Conservation (phyloP, 2,797 vertebrate species). For the Hoplostethus mediterraneus region DNA sequence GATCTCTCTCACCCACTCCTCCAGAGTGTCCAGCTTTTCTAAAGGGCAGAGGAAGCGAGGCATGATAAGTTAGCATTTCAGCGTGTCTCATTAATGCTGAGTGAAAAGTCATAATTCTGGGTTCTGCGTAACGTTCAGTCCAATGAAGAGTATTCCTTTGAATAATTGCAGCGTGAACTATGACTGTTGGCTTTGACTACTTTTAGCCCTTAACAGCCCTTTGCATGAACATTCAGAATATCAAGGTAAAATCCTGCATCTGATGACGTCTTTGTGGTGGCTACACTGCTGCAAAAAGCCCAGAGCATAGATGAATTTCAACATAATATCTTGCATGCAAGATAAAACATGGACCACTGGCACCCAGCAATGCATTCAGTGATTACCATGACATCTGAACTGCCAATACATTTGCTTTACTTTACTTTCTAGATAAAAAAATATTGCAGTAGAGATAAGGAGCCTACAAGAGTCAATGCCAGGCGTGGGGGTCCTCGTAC, state of each 20-base stretch:
- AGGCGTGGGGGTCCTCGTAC: too few species aligned
- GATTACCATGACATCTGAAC: not conserved
- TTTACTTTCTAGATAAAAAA: constrained; percentile 1
- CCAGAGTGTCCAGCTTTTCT: constrained; percentile 96
- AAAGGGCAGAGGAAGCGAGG: constrained; percentile 50
- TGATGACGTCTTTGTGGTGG: not conserved
- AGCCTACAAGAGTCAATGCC: too few species aligned
- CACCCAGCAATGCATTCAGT: not conserved
- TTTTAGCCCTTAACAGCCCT: not conserved
- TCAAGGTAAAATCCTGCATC: not conserved
- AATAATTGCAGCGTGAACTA: not conserved
- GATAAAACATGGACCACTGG: too few species aligned
- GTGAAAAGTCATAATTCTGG: constrained; percentile 28
- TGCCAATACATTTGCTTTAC: constrained; percentile 4
- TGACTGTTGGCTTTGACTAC: not conserved
- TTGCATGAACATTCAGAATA: not conserved
- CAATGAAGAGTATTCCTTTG: constrained; percentile 2
- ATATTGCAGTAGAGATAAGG: not conserved
- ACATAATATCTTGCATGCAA: too few species aligned
- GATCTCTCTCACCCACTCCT: constrained; percentile 96
- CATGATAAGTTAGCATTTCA: constrained; percentile 49
- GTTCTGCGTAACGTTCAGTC: not conserved
- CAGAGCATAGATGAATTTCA: not conserved
- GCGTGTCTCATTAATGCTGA: constrained; percentile 35
- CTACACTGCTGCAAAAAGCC: not conserved